Evolutionary conservation across 35 echinoderm and acorn worm genomes (phyloP), one percentile per base, ranked within the genome.

Genomic region (Patiria miniata): DNA sequence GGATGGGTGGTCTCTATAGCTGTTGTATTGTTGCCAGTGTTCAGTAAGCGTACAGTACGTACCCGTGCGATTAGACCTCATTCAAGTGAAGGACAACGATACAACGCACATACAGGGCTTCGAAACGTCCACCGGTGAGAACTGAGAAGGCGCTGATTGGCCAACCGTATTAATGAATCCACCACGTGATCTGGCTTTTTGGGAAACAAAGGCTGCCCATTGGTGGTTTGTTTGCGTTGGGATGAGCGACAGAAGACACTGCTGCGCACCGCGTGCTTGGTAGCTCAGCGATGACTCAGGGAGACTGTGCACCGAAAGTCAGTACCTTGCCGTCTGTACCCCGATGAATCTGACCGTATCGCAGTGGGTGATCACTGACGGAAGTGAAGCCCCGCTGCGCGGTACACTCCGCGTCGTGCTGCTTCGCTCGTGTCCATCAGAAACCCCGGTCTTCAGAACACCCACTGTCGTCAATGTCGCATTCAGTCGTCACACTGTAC

Each of bases 191-290:
- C 23, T 10, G 26, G 65, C 65, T 73, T 23, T 30, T 73, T 18
- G 21, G 65, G 65, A 73, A 73, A 73, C 65, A 73, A 73, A 26
- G 65, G 26, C 34, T 73, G 65, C 65, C 65, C 34, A 73, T 73
- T 73, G 65, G 65, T 73, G 26, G 65, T 73, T 73, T 73, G 65
- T 73, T 73, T 73, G 65, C 34, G 65, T 73, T 47, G 42, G 42
- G 42, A 47, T 47, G 34, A 73, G 65, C 7, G 58, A 61, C 58
- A 26, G 18, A 28, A 23, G 29, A 10, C 26, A 23, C 23, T 30
- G 34, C 58, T 61, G 6, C 65, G 2, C 23, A 14, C 29, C 19
- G 34, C 65, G 29, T 14, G 65, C 65, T 32, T 23, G 9, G 12
- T 47, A 4, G 42, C 65, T 1, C 65, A 14, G 1, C 14, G 65